phyloP scores from a whole-genome alignment of 2,797 vertebrate species.

The Helarctos malayanus region DNA sequence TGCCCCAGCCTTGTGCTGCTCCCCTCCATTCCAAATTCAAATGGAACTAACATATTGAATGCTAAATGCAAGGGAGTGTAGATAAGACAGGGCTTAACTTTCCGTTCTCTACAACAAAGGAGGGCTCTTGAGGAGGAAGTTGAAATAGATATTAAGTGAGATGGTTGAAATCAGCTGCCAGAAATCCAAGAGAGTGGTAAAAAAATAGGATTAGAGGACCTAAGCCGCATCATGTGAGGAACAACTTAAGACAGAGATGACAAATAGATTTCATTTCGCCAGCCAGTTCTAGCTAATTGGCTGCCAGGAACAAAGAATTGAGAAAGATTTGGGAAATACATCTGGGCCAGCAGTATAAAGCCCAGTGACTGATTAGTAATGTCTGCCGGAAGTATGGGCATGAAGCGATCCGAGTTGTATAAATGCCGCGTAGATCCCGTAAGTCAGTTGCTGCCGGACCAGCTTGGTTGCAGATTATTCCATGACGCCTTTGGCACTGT shows the following conservation, averaged over 20 bases:
- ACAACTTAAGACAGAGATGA: slow-evolving; percentile 36
- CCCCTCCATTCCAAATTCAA: background rate
- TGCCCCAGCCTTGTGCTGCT: background rate
- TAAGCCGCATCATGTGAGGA: slow-evolving; percentile 11
- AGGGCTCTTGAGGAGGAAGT: background rate
- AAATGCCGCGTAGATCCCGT: background rate
- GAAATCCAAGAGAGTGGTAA: background rate
- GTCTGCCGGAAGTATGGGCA: background rate
- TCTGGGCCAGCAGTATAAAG: background rate
- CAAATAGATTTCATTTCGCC: slow-evolving; percentile 61
- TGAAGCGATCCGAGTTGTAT: background rate
- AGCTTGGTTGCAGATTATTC: background rate
- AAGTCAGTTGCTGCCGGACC: background rate
- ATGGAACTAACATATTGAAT: background rate
- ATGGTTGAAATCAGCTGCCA: background rate
- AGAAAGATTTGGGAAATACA: slow-evolving; percentile 3
- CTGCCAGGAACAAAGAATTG: slow-evolving; percentile 51
- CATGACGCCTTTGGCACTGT: background rate
- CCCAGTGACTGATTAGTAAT: background rate
- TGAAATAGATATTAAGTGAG: slow-evolving; percentile 28
- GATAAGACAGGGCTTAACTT: background rate
- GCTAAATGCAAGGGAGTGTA: background rate
- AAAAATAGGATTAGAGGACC: slow-evolving; percentile 20
- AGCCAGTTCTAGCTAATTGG: slow-evolving; percentile 60
- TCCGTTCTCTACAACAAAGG: background rate